Percentiles rank a stretch among this genome's conserved stretches.
Evolutionary conservation across 2,888 invertebrate genomes (phyloP).

Genomic region (Esperia sulphurella): DNA sequence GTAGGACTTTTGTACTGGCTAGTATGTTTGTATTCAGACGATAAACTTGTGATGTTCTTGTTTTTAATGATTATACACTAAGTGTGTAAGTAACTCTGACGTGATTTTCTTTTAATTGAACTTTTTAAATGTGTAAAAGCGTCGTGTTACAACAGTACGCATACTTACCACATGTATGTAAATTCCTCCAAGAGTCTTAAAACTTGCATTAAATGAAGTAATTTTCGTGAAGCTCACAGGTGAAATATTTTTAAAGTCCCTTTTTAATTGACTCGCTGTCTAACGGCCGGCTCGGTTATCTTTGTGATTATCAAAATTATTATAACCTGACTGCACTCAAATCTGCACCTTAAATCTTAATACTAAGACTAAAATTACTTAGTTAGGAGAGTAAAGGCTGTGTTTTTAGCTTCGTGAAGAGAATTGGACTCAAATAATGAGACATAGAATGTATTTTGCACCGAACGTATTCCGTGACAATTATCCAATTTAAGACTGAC

Average conservation of each 20-base stretch:
- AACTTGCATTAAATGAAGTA: slow-evolving; percentile 19
- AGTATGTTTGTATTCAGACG: no score
- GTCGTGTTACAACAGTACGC: no score
- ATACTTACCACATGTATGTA: no score
- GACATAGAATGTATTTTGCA: background rate
- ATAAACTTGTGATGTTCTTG: no score
- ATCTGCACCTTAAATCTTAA: slow-evolving; percentile 5
- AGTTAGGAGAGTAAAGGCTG: background rate
- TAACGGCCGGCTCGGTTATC: slow-evolving; percentile 27
- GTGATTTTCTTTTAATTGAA: no score
- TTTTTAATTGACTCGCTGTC: slow-evolving; percentile 28
- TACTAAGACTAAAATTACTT: background rate
- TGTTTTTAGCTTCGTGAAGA: background rate
- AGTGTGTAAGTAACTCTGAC: no score
- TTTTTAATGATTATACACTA: no score
- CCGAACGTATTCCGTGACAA: slow-evolving; percentile 12
- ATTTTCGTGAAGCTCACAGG: slow-evolving; percentile 24
- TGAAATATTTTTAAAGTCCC: slow-evolving; percentile 29
- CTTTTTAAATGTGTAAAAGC: no score
- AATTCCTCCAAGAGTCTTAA: background rate
- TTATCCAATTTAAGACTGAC: slow-evolving; percentile 18
- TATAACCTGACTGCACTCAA: slow-evolving; percentile 4
- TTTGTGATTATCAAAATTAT: slow-evolving; percentile 26
- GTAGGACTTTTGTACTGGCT: no score
- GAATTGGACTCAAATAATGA: background rate